Conservation (phyloP, 2,113 vertebrate genomes). For the Misgurnus anguillicaudatus region DNA sequence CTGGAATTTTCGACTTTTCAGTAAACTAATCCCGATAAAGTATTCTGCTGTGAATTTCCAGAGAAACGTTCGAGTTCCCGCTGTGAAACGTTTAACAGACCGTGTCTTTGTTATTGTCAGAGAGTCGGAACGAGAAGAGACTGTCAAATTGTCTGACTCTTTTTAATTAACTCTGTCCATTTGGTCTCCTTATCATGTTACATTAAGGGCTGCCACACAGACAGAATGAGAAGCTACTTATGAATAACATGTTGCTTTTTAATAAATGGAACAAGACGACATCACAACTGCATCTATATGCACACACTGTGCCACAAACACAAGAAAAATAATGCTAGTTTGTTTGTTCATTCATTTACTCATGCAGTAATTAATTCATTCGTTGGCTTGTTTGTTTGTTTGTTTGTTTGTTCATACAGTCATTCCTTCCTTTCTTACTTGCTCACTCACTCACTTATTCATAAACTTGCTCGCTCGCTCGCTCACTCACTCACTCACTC, state of each 20-base stretch:
- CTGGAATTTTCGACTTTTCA: constrained; percentile 2
- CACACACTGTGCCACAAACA: background rate
- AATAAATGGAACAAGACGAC: constrained; percentile 6
- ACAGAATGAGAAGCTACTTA: constrained; percentile 14
- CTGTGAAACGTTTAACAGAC: constrained; percentile 14
- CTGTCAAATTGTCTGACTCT: constrained; percentile 48
- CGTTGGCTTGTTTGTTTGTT: too few relatives aligned
- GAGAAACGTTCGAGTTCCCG: constrained; percentile 1
- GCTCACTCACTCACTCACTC: too few relatives aligned
- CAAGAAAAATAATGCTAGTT: background rate
- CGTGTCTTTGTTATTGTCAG: constrained; percentile 29
- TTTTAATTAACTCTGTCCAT: constrained; percentile 59
- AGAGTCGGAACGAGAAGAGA: constrained; percentile 20
- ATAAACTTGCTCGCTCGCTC: too few relatives aligned
- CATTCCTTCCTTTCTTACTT: too few relatives aligned
- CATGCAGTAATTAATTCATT: too few relatives aligned
- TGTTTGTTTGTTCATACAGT: too few relatives aligned
- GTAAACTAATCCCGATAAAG: constrained; percentile 10
- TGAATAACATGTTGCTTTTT: background rate
- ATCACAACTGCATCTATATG: background rate
- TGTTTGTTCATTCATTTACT: too few relatives aligned
- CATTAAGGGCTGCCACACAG: constrained; percentile 51
- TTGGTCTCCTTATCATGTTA: constrained; percentile 52
- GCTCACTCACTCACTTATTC: too few relatives aligned
- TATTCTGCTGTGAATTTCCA: constrained; percentile 14